Conservation (phyloP, 2,888 invertebrate species). For the Atrina japonica region DNA sequence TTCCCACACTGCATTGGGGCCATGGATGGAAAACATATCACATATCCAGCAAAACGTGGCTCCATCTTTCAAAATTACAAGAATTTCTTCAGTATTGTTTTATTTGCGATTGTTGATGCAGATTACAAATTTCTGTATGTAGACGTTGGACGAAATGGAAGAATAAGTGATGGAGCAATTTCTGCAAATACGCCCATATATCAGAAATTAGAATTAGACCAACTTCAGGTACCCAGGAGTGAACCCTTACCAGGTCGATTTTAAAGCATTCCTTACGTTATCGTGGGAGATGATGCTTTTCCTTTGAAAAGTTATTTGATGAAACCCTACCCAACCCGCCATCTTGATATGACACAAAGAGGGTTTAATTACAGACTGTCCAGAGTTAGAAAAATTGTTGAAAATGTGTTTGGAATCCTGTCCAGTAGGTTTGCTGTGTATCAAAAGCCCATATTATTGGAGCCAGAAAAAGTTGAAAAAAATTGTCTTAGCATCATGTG, state of each 20-base stretch:
- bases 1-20: conserved; percentile 33
- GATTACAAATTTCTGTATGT: conserved; percentile 39
- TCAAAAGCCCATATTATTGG: conserved; percentile 16
- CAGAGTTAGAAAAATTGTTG: conserved; percentile 26
- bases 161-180: conserved; percentile 33
- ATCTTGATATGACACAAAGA: not conserved
- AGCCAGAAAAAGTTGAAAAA: conserved; percentile 27
- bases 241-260: conserved; percentile 21
- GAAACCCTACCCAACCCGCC: conserved; percentile 6
- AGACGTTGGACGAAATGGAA: conserved; percentile 38
- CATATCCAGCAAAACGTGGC: not conserved
- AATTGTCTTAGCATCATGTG: conserved; percentile 30
- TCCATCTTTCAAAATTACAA: conserved; percentile 17
- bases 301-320: conserved; percentile 11
- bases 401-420: conserved; percentile 36
- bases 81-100: conserved; percentile 1
- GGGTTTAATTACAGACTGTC: conserved; percentile 23
- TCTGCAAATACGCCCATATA: conserved; percentile 23
- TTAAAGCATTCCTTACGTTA: conserved; percentile 19
- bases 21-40: conserved; percentile 30
- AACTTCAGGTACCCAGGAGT: conserved; percentile 5
- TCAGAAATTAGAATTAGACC: conserved; percentile 3
- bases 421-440: conserved; percentile 13
- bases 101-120: conserved; percentile 31
- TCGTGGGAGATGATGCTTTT: conserved; percentile 28